Percentiles rank a stretch among this genome's conserved stretches.
Conservation (phyloP, 2,113 vertebrate species). For the Cololabis saira region DNA sequence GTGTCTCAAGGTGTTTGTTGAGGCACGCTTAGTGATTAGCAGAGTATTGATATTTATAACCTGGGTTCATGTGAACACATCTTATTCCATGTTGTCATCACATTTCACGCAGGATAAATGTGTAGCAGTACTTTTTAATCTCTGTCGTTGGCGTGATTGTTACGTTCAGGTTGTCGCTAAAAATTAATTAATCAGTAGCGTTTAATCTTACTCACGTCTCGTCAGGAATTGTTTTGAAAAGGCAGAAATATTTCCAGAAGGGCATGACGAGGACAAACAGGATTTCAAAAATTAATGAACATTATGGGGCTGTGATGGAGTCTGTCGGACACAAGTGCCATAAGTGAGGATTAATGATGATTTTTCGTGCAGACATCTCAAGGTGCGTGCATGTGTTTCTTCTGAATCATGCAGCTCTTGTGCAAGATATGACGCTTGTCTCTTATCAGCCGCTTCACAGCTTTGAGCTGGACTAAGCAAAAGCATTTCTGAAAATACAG, state of each 20-base stretch:
- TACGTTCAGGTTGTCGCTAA: slow-evolving; percentile 17
- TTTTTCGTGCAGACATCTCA: slow-evolving; percentile 45
- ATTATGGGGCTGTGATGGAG: slow-evolving; percentile 32
- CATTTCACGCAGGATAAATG: slow-evolving; percentile 25
- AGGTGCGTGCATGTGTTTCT: slow-evolving; percentile 17
- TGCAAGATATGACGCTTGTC: slow-evolving; percentile 29
- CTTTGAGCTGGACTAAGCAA: slow-evolving; percentile 36
- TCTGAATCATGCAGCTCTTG: slow-evolving; percentile 33
- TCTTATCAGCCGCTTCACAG: slow-evolving; percentile 54
- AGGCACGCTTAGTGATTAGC: slow-evolving; percentile 57
- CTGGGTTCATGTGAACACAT: slow-evolving; percentile 1
- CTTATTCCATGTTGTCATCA: slow-evolving; percentile 33
- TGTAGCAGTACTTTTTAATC: slow-evolving; percentile 7
- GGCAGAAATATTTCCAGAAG: slow-evolving; percentile 25
- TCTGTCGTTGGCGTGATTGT: slow-evolving; percentile 24
- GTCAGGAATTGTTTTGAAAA: slow-evolving; percentile 24
- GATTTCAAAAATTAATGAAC: slow-evolving; percentile 49
- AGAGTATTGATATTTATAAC: slow-evolving; percentile 4
- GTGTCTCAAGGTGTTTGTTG: slow-evolving; percentile 32
- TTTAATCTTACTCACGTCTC: slow-evolving; percentile 8
- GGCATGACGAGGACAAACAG: slow-evolving; percentile 46
- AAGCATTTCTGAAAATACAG: slow-evolving; percentile 37
- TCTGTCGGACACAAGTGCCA: slow-evolving; percentile 40
- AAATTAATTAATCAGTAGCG: slow-evolving; percentile 27
- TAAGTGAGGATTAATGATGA: slow-evolving; percentile 46